A percentile compares a stretch with the other conserved stretches of the same genome.
Conservation (phyloP, 2,888 invertebrate species). For the Limnephilus lunatus region DNA sequence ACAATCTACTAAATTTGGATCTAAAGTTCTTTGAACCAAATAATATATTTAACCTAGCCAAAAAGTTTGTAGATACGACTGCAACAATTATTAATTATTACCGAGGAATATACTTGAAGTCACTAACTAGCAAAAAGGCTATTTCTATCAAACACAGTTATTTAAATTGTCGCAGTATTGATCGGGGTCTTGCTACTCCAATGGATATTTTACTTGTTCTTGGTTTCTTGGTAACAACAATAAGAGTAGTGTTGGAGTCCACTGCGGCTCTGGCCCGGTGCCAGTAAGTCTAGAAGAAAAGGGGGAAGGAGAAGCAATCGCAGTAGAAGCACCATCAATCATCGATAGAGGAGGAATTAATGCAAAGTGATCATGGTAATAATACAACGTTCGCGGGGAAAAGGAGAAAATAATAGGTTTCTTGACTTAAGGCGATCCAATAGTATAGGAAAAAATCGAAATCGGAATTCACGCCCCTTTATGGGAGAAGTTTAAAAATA, state of each 20-base stretch:
- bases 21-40: neutral
- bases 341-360: slow-evolving; percentile 11
- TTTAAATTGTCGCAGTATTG: neutral
- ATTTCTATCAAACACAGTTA: neutral
- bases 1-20: neutral
- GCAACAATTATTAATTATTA: neutral
- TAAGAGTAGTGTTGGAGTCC: neutral
- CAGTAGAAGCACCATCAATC: slow-evolving; percentile 24
- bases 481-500: too few species aligned
- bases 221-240: neutral
- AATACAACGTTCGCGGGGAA: neutral
- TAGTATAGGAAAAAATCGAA: too few species aligned
- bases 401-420: neutral
- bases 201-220: neutral
- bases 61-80: neutral
- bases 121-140: neutral
- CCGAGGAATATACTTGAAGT: neutral
- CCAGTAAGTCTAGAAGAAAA: slow-evolving; percentile 13
- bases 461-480: too few species aligned
- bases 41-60: neutral
- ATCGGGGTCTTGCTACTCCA: neutral
- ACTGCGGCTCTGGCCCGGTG: slow-evolving; percentile 1
- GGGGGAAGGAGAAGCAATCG: neutral
- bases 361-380: neutral
- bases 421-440: too few species aligned